Evolutionary conservation across 2,113 vertebrate genomes (phyloP).

Genomic region (Hipposideros armiger): DNA sequence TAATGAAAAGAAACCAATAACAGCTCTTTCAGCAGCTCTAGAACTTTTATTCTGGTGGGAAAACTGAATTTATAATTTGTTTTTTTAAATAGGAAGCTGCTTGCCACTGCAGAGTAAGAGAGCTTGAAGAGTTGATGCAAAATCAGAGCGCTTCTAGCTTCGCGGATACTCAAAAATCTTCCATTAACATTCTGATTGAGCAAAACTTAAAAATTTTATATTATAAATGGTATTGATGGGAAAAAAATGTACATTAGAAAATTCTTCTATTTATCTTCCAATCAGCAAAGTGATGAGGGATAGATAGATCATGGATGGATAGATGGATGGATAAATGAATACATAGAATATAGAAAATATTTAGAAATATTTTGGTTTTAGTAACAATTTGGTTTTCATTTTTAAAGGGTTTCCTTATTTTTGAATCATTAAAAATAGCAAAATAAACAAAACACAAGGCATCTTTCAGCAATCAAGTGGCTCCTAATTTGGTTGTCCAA

Average conservation of each 20-base stretch:
- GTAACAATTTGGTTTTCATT: conserved; percentile 29
- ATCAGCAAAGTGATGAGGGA: neutral
- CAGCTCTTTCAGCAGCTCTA: conserved; percentile 64
- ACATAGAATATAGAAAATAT: neutral
- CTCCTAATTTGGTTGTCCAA: conserved; percentile 61
- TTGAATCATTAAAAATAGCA: conserved; percentile 67
- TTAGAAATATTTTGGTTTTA: neutral
- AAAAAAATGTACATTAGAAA: neutral
- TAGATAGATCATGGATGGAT: neutral
- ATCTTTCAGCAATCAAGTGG: conserved; percentile 60
- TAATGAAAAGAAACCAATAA: conserved; percentile 66
- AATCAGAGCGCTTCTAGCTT: conserved; percentile 12
- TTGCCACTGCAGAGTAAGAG: neutral
- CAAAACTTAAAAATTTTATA: conserved; percentile 37
- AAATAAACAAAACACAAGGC: conserved; percentile 57
- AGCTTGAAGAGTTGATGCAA: neutral
- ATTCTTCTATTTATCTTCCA: neutral
- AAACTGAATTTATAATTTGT: conserved; percentile 73
- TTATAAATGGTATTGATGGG: neutral
- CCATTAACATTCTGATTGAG: neutral
- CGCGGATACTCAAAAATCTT: neutral
- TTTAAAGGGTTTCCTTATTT: conserved; percentile 33
- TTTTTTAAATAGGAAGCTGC: conserved; percentile 45
- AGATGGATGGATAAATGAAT: no score
- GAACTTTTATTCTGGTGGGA: conserved; percentile 74